phyloP scores from a whole-genome alignment of 1,140 invertebrate species.

The Drosophila santomea region DNA sequence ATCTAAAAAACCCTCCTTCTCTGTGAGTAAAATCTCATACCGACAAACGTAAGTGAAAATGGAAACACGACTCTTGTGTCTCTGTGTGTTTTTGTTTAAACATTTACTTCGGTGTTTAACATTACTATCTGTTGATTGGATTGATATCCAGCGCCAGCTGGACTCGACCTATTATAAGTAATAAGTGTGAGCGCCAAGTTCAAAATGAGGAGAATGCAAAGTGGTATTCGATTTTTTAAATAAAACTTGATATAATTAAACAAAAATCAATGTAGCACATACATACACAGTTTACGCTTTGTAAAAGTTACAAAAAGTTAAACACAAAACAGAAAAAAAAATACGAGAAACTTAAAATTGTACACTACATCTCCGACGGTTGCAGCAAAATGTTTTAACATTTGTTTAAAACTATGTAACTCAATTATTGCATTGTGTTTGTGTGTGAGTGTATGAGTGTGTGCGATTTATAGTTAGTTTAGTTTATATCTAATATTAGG shows the following conservation, averaged over 20 bases:
- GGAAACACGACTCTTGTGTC: conserved; percentile 6
- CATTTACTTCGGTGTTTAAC: conserved; percentile 29
- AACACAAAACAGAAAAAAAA: conserved; percentile 24
- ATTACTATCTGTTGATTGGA: conserved; percentile 23
- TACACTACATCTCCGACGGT: conserved; percentile 49
- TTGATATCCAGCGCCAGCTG: background rate
- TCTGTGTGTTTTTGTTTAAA: conserved; percentile 5
- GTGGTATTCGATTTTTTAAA: conserved; percentile 52
- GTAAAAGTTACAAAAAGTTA: conserved; percentile 40
- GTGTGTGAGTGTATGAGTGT: conserved; percentile 38
- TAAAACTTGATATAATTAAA: conserved; percentile 74
- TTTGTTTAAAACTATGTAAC: conserved; percentile 74
- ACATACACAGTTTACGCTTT: conserved; percentile 62
- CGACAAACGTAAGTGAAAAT: conserved; percentile 4
- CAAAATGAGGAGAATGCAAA: conserved; percentile 15
- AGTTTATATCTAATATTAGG: conserved; percentile 52
- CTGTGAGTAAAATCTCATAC: background rate
- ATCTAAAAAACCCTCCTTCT: too few relatives aligned
- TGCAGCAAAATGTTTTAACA: conserved; percentile 47
- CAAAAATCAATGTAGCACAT: conserved; percentile 75
- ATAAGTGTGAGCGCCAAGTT: conserved; percentile 11
- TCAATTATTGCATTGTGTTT: conserved; percentile 72
- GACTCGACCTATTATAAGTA: background rate
- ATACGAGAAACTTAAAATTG: conserved; percentile 22
- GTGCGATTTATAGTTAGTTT: conserved; percentile 51